Conservation (phyloP, 2,113 vertebrate species). For the Rattus rattus region DNA sequence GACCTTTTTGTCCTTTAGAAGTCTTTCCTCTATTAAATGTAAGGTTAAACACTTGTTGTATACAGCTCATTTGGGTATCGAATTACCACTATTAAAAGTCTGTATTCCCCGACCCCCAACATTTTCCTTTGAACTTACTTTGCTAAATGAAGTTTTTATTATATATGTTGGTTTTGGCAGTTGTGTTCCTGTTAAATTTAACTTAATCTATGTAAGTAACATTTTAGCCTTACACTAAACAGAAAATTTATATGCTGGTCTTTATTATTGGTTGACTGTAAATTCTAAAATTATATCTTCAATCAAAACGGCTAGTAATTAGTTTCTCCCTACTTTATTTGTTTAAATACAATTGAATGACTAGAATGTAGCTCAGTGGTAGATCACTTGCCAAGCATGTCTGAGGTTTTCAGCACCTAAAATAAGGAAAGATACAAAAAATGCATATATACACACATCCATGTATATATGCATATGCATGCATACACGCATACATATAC, state of each 20-base stretch:
- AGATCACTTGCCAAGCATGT: not conserved
- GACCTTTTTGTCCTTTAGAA: not conserved
- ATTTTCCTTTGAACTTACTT: constrained; percentile 54
- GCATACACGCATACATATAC: too few relatives aligned
- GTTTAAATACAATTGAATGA: constrained; percentile 13
- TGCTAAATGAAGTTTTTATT: constrained; percentile 57
- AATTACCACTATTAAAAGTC: not conserved
- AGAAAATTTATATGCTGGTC: not conserved
- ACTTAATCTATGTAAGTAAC: constrained; percentile 39
- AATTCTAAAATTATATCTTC: constrained; percentile 52
- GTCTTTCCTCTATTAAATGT: constrained; percentile 23
- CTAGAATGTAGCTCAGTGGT: not conserved
- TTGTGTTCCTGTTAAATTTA: constrained; percentile 50
- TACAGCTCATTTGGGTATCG: not conserved
- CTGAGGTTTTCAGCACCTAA: not conserved
- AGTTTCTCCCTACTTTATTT: constrained; percentile 17
- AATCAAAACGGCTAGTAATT: constrained; percentile 12
- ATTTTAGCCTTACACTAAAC: constrained; percentile 26
- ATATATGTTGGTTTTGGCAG: not conserved
- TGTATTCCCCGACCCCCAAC: not conserved
- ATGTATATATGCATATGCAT: not conserved
- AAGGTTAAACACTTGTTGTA: constrained; percentile 2
- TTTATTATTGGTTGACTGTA: constrained; percentile 26
- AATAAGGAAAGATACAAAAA: not conserved
- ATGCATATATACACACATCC: too few relatives aligned